A percentile compares a stretch with the other conserved stretches of the same genome.
Conservation (phyloP, 2,797 vertebrate species). For the Glossophaga mutica region DNA sequence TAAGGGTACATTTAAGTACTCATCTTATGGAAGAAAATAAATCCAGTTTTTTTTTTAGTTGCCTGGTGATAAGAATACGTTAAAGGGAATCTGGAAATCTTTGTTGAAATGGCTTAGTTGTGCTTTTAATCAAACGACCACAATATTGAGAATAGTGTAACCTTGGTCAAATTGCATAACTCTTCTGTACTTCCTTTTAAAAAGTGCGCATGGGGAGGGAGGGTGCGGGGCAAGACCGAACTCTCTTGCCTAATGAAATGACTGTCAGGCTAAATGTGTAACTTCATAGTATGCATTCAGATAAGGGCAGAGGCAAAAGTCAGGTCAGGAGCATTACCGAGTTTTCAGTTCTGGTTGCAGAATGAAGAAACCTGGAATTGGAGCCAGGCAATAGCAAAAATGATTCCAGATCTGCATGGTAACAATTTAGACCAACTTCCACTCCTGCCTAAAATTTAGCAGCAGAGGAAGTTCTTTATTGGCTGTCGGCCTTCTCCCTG, state of each 20-base stretch:
- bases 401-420: slow-evolving; percentile 37
- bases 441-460: slow-evolving; percentile 44
- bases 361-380: slow-evolving; percentile 31
- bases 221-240: background rate
- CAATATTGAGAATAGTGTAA: slow-evolving; percentile 36
- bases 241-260: slow-evolving; percentile 37
- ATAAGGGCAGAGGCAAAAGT: slow-evolving; percentile 73
- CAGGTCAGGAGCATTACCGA: slow-evolving; percentile 56
- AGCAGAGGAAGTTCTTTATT: slow-evolving; percentile 69
- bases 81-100: background rate
- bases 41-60: background rate
- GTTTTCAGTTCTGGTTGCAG: slow-evolving; percentile 64
- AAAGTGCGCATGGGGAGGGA: background rate
- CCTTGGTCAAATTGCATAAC: slow-evolving; percentile 54
- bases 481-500: slow-evolving; percentile 39
- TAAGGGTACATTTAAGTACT: background rate
- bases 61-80: background rate
- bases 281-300: slow-evolving; percentile 54
- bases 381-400: slow-evolving; percentile 54
- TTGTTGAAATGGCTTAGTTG: background rate
- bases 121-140: slow-evolving; percentile 50
- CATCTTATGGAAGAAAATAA: background rate
- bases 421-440: slow-evolving; percentile 65
- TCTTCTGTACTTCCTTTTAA: slow-evolving; percentile 56
- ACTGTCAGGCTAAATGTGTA: slow-evolving; percentile 37